Percentiles rank a stretch among this genome's conserved stretches.
These are phyloP conservation scores for Menura novaehollandiae DNA, from an alignment of 2,113 vertebrate species.

Conservation along the genomic window DNA sequence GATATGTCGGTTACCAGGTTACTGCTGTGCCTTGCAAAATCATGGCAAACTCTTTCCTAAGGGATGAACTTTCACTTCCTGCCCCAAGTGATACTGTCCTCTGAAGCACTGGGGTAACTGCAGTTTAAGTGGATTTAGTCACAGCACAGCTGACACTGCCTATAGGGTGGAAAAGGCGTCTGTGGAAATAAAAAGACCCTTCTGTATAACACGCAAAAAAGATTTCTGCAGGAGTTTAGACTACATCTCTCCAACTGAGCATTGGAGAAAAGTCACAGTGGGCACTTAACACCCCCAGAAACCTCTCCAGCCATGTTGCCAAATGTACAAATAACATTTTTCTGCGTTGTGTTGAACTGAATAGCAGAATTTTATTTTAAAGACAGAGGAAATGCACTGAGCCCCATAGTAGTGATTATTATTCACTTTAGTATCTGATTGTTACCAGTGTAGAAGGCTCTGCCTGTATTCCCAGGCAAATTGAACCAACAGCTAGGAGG, in stretches of 20 bases:
- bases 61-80: constrained; percentile 8
- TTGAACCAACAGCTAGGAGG: neutral
- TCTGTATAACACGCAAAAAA: neutral
- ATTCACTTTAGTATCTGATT: neutral
- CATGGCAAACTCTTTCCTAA: neutral
- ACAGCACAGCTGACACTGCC: neutral
- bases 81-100: neutral
- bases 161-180: neutral
- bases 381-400: neutral
- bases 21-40: constrained; percentile 36
- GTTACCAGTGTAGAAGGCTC: neutral
- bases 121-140: constrained; percentile 11
- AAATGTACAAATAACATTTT: neutral
- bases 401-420: neutral
- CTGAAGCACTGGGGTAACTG: neutral
- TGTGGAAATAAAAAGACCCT: neutral
- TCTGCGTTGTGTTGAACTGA: neutral
- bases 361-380: neutral
- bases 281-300: neutral
- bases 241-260: neutral
- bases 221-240: neutral
- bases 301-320: neutral
- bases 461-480: neutral
- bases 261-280: neutral
- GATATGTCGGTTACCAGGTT: constrained; percentile 47